Base-by-base conservation (phyloP, 2,797 vertebrate species). In the Gastrophryne carolinensis region DNA sequence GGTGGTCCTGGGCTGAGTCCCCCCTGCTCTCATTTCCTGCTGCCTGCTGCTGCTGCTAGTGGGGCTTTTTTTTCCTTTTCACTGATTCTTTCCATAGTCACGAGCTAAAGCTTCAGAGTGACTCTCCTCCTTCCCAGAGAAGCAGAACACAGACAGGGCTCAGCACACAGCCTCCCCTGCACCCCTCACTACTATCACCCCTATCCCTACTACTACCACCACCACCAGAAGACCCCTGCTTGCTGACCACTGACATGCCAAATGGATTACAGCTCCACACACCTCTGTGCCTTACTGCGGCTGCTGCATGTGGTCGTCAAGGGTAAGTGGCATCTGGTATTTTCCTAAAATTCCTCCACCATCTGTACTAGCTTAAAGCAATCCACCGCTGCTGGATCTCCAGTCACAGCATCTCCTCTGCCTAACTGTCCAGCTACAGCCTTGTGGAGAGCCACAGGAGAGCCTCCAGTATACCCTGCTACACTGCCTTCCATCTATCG, bases 1-100 rank as follows among this genome's bases (percentile, higher is more conserved):
- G 78, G 82, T 73, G 85, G 81, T 81, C 73, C 75, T 80, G 78
- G 27, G 73, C 82, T 76, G 74, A 79, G 62, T 77, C 82, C 74
- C 35, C 56, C 23, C 8, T 34, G 9, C 27, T 41, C 52, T 70
- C 26, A 72, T 78, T 60, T 63, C 76, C 70, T 7, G 58, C 37
- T 58, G 63, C 57, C 79, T 47, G 44, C 63, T 61, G 61, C 74
- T 32, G 50, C 34, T 68, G 65, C 27, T 68, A 12, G 3, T 54
- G 24, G 27, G 6, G 27, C 29, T 27, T 53, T 53, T 54, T 30
- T 57, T 57, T 11, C 30, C n/a, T 41, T 63, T 27, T 0, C 64
- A 57, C 69, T 52, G 63, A 75, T 56, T 44, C 66, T 9, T 54
- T 75, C 60, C 82, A 50, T 29, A 72, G 44, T 73, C 79, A 72